phyloP scores from a whole-genome alignment of 2,797 vertebrate genomes.

The Pipistrellus pipistrellus region DNA sequence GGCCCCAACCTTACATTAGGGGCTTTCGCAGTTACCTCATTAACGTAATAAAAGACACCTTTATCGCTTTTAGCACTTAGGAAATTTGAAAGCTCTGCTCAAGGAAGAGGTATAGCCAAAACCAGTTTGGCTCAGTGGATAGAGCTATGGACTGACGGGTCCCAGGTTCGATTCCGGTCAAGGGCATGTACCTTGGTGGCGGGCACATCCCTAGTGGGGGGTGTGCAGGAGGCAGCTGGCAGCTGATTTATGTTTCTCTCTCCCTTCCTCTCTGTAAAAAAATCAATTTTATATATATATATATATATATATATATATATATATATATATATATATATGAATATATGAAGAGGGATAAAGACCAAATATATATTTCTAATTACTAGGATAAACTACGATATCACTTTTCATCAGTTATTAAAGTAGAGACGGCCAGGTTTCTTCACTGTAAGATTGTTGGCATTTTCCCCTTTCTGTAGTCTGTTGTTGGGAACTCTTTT shows the following conservation, averaged over 20 bases:
- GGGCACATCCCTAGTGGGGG: too few species aligned
- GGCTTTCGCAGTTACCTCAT: neutral
- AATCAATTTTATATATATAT: too few species aligned
- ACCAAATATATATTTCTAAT: neutral
- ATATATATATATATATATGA: too few species aligned
- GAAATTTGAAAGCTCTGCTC: neutral
- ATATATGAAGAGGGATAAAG: neutral
- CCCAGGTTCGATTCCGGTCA: too few species aligned
- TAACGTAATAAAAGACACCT: conserved; percentile 4
- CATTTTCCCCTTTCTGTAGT: neutral
- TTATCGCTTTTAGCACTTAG: neutral
- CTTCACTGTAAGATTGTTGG: neutral
- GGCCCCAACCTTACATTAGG: neutral
- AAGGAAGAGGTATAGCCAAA: neutral
- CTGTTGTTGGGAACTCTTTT: neutral
- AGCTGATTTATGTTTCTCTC: too few species aligned
- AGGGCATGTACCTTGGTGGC: too few species aligned
- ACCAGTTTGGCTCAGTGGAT: too few species aligned
- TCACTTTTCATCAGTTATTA: neutral
- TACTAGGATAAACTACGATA: neutral
- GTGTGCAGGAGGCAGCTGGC: too few species aligned
- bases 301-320: too few species aligned
- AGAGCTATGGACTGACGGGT: too few species aligned
- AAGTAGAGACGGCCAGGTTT: neutral
- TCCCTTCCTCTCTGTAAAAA: too few species aligned